Base-by-base conservation (phyloP, 2,797 vertebrate species). In the Melanogrammus aeglefinus region DNA sequence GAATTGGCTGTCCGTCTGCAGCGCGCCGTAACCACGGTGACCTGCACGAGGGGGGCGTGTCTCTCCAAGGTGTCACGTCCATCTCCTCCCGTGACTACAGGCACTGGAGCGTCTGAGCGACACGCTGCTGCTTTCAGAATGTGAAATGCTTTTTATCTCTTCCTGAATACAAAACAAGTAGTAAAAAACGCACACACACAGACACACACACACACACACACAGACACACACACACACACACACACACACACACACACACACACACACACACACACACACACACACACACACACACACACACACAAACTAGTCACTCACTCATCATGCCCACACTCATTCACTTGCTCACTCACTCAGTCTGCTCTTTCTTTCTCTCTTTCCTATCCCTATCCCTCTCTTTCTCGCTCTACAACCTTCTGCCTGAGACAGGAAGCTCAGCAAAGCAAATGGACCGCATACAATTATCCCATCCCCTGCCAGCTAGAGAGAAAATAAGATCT, bases 401-500 rank as follows among this genome's bases (percentile, higher is more conserved):
- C 57, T 63, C 21, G 9, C n/a, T 63, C 57, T 63, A 16, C 41
- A 44, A 44, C 41, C 41, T 44, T 69, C 63, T 27, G 9, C 14
- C n/a, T 27, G 21, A n/a, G n/a, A 63, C 57, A 63, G 57, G 57
- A 63, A 31, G 29, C 69, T 29, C 69, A 81, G 88, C 83, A 87
- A 88, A 90, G 84, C 87, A 91, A 92, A 92, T 92, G 90, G 91
- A 92, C 90, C 92, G 88, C 83, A 86, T 89, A 91, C 92, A 93
- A 92, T 93, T 91, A 92, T 84, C 88, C 89, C 89, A 92, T 91
- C 92, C 90, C 87, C 90, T 91, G 91, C 88, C 90, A 92, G 92
- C 92, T 91, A 90, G 90, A 88, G 91, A 91, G 89, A 92, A 89
- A 92, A 91, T 90, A 90, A 92, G 90, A 92, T 91, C 91, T 91